A percentile compares a stretch with the other conserved stretches of the same genome.
These are phyloP conservation scores for Echinometra lucunter DNA, from an alignment of 53 echinoderm and acorn worm species.

Conservation along the genomic window DNA sequence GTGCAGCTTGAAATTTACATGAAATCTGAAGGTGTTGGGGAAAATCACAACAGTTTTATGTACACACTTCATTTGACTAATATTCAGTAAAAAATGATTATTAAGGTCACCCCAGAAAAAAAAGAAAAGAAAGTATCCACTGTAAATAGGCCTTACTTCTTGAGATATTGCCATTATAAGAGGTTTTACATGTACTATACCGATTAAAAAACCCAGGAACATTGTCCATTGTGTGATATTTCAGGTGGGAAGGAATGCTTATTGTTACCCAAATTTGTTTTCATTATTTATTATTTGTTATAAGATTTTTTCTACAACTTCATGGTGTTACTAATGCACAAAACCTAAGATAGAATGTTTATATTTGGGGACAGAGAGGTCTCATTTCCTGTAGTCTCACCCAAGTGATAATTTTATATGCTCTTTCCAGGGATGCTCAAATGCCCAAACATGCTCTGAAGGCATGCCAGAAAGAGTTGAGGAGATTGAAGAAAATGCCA, in stretches of 20 bases:
- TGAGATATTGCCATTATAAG: too few species aligned
- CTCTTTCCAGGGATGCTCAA: slow-evolving; percentile 76
- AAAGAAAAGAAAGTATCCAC: too few species aligned
- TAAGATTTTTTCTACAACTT: background rate
- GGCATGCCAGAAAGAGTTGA: slow-evolving; percentile 92
- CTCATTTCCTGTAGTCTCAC: background rate
- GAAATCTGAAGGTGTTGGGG: too few species aligned
- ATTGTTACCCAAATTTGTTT: background rate
- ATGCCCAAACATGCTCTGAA: slow-evolving; percentile 94
- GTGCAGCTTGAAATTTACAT: too few species aligned
- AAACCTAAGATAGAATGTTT: background rate
- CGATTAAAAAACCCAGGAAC: too few species aligned
- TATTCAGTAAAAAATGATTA: too few species aligned
- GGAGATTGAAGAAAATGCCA: slow-evolving; percentile 96
- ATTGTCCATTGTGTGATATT: background rate
- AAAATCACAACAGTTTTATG: too few species aligned
- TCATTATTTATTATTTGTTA: background rate
- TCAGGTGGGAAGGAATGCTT: background rate
- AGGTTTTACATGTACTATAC: too few species aligned
- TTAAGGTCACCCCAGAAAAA: too few species aligned
- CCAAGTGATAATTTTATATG: background rate
- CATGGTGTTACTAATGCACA: background rate
- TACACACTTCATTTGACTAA: too few species aligned
- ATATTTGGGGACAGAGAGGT: background rate
- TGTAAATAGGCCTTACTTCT: too few species aligned